These are phyloP conservation scores for Phalacrocorax carbo DNA, from an alignment of 2,113 vertebrate genomes.

Conservation along the genomic window DNA sequence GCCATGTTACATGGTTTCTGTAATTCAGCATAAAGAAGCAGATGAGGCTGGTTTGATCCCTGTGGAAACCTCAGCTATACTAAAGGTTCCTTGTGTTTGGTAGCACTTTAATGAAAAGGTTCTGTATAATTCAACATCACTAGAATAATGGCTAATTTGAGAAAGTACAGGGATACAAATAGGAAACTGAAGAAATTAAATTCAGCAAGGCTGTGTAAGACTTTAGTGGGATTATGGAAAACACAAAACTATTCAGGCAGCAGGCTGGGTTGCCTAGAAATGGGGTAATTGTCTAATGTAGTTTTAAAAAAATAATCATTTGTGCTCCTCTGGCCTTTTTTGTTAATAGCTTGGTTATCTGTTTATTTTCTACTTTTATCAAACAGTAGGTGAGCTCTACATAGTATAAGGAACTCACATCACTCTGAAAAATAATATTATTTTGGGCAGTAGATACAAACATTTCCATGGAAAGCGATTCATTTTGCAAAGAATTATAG, in stretches of 20 bases:
- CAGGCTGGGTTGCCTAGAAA: conserved; percentile 14
- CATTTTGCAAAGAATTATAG: conserved; percentile 11
- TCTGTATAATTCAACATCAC: conserved; percentile 37
- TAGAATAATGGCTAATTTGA: conserved; percentile 1
- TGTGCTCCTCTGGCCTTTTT: not conserved
- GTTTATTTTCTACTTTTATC: not conserved
- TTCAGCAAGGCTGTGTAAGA: not conserved
- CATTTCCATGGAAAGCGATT: not conserved
- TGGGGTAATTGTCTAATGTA: not conserved
- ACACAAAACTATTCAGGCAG: conserved; percentile 11
- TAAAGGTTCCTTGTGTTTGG: not conserved
- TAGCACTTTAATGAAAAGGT: conserved; percentile 18
- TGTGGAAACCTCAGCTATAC: not conserved
- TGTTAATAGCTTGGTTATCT: not conserved
- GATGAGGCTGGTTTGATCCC: not conserved
- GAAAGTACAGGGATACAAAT: not conserved
- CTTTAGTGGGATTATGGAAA: conserved; percentile 15
- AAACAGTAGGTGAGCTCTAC: not conserved
- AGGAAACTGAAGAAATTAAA: conserved; percentile 24
- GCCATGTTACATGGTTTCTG: not conserved
- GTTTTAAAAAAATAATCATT: not conserved
- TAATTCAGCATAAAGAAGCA: not conserved
- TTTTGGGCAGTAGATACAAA: not conserved
- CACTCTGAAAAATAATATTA: not conserved
- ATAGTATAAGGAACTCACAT: not conserved